Evolutionary conservation across 2,888 invertebrate species (phyloP).

Genomic region (Noctua janthina): DNA sequence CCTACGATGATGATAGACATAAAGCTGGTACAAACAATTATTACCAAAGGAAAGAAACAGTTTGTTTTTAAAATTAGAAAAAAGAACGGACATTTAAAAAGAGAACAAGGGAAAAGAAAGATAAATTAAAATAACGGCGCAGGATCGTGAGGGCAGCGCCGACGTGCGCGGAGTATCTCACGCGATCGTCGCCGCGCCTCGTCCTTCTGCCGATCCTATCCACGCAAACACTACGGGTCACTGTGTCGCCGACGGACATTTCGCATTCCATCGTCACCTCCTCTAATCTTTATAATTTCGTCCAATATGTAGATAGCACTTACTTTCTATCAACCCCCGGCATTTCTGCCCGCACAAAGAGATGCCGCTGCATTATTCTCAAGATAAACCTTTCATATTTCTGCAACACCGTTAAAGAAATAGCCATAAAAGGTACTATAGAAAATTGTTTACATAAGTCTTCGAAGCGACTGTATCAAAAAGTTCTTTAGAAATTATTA

Average conservation of each 20-base stretch:
- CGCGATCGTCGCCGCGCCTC: slow-evolving; percentile 79
- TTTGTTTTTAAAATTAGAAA: slow-evolving; percentile 38
- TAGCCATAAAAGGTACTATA: slow-evolving; percentile 42
- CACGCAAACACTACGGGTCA: slow-evolving; percentile 73
- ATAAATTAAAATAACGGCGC: slow-evolving; percentile 76
- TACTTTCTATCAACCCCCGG: slow-evolving; percentile 70
- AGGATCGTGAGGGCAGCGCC: slow-evolving; percentile 76
- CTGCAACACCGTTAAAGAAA: slow-evolving; percentile 30
- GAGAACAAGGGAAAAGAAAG: slow-evolving; percentile 68
- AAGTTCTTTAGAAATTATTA: slow-evolving; percentile 36
- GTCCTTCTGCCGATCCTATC: slow-evolving; percentile 79
- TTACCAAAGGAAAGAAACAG: background rate
- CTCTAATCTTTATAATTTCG: slow-evolving; percentile 75
- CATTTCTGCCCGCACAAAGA: slow-evolving; percentile 61
- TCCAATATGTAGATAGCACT: slow-evolving; percentile 72
- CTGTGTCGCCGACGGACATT: slow-evolving; percentile 81
- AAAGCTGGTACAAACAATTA: background rate
- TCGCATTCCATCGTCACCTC: slow-evolving; percentile 75
- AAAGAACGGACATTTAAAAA: slow-evolving; percentile 57
- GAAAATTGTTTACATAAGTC: slow-evolving; percentile 58
- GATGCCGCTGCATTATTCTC: slow-evolving; percentile 62
- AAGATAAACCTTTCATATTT: slow-evolving; percentile 58
- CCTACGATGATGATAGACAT: background rate
- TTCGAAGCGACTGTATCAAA: slow-evolving; percentile 25
- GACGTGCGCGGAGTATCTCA: slow-evolving; percentile 84